Evolutionary conservation across 30 jellyfish, hydroid and myxozoan species (phyloP), one percentile per base, ranked within the genome.

Genomic region (Pelagia noctiluca): DNA sequence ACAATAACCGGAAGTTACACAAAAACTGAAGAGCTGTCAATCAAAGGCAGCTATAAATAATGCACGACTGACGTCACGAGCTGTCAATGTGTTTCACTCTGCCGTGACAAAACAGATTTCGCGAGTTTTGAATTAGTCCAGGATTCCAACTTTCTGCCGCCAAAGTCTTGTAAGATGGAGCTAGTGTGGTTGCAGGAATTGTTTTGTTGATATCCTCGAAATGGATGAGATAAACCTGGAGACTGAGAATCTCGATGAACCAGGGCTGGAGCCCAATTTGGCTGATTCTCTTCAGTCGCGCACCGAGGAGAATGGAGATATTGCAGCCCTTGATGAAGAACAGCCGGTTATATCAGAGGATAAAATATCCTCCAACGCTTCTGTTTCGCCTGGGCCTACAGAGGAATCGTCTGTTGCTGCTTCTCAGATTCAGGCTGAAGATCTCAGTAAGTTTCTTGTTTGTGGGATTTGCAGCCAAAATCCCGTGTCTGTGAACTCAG

Each of bases 401-500:
- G 86, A 82, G 53, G 72, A 84, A 31, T 28, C 73, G 19, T 72
- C 95, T 47, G 83, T 76, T 1, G 95, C 62, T 23, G 31, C 95
- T 26, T 23, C 69, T 31, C 49, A n/a, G n/a, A n/a, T n/a, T n/a
- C n/a, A 72, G 61, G 36, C 76, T 32, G 95, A 84, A 4, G 73
- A 50, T 48, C 72, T 36, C 77, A 64, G 57, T 7, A 92, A 89
- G 84, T 94, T 94, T 85, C 84, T 94, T 34, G 33, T 84, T 10
- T 94, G 99, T 50, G 93, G 96, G 1, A 63, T 96, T 2, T 94
- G 99, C 53, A 94, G 84, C 65, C 68, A 66, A 72, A 94, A 94
- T 75, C 96, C 98, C 2, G 89, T 86, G 35, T 79, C 85, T 10
- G 80, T 75, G 24, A 94, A 85, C 24, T 35, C 96, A 12, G 64